phyloP scores from a whole-genome alignment of 2,797 vertebrate species.

The Spondyliosoma cantharus region DNA sequence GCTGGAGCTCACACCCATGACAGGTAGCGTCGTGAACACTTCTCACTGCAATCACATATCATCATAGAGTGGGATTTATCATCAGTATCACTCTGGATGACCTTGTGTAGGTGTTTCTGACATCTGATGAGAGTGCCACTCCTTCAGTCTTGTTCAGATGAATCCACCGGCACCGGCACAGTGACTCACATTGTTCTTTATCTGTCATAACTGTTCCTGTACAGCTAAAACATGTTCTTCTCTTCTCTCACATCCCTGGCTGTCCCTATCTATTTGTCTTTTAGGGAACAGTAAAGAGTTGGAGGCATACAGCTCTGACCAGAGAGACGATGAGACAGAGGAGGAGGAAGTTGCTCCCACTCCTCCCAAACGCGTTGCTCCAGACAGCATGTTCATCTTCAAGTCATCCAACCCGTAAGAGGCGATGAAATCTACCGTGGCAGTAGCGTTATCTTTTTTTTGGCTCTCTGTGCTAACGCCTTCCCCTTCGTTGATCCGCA shows the following conservation, averaged over 20 bases:
- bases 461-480: background rate
- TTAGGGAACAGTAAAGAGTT: slow-evolving; percentile 91
- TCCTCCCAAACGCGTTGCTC: slow-evolving; percentile 88
- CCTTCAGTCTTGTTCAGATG: slow-evolving; percentile 24
- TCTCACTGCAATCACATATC: slow-evolving; percentile 25
- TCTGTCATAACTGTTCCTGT: slow-evolving; percentile 39
- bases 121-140: slow-evolving; percentile 45
- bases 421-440: background rate
- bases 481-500: slow-evolving; percentile 56
- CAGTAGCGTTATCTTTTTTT: background rate
- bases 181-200: slow-evolving; percentile 61
- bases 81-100: slow-evolving; percentile 45
- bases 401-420: slow-evolving; percentile 98
- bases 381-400: slow-evolving; percentile 99
- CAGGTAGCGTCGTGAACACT: slow-evolving; percentile 73
- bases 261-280: slow-evolving; percentile 35
- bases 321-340: slow-evolving; percentile 73
- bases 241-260: slow-evolving; percentile 9
- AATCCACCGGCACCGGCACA: slow-evolving; percentile 4
- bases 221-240: slow-evolving; percentile 36
- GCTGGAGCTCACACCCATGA: slow-evolving; percentile 87
- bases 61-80: slow-evolving; percentile 44
- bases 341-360: slow-evolving; percentile 84
- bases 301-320: slow-evolving; percentile 87
- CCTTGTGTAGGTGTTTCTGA: slow-evolving; percentile 57